These are phyloP conservation scores for Colostygia pectinataria DNA, from an alignment of 2,888 invertebrate species.

Conservation along the genomic window DNA sequence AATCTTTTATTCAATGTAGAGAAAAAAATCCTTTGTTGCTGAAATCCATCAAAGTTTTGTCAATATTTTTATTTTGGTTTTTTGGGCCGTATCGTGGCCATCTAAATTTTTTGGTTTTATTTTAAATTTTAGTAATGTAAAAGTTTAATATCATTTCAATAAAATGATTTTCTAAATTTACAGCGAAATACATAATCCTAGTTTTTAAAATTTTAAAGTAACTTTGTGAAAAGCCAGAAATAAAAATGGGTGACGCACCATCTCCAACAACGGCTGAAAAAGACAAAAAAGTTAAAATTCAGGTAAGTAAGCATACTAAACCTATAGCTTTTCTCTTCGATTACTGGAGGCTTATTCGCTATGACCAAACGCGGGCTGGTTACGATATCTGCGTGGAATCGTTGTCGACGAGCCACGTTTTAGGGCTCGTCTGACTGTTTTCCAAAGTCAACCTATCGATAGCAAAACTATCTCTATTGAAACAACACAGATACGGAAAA, in stretches of 20 bases:
- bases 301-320: slow-evolving; percentile 41
- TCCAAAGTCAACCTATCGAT: too few relatives aligned
- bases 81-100: neutral
- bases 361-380: too few relatives aligned
- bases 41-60: neutral
- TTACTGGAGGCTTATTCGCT: too few relatives aligned
- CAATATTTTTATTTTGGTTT: slow-evolving; percentile 2
- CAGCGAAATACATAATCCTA: slow-evolving; percentile 9
- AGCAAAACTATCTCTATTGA: too few relatives aligned
- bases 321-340: too few relatives aligned
- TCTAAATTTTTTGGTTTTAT: slow-evolving; percentile 16
- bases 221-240: slow-evolving; percentile 23
- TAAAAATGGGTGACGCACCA: slow-evolving; percentile 51
- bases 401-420: too few relatives aligned
- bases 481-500: too few relatives aligned
- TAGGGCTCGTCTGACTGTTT: too few relatives aligned
- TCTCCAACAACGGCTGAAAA: slow-evolving; percentile 48
- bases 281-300: slow-evolving; percentile 68
- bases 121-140: slow-evolving; percentile 34
- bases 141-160: neutral
- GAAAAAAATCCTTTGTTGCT: too few relatives aligned
- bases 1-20: too few relatives aligned
- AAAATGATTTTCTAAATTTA: slow-evolving; percentile 36
- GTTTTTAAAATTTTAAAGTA: slow-evolving; percentile 19
- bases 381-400: too few relatives aligned